Conservation (phyloP, 2,888 invertebrate genomes). For the Macrosiphum euphorbiae region DNA sequence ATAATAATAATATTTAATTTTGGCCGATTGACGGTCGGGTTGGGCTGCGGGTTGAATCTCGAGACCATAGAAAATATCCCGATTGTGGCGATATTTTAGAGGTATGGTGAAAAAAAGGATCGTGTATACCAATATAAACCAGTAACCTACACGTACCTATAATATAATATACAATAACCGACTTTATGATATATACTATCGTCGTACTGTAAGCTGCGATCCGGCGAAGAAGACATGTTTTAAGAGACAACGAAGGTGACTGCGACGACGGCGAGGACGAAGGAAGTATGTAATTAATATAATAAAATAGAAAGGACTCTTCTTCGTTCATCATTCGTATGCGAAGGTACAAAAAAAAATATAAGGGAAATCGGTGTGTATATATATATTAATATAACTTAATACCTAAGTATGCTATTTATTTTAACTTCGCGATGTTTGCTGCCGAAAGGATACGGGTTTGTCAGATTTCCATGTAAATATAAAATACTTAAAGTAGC, state of each 20-base stretch:
- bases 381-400: not conserved
- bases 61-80: not conserved
- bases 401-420: not conserved
- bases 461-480: not conserved
- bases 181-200: not conserved
- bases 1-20: not conserved
- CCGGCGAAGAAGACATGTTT: not conserved
- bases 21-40: not conserved
- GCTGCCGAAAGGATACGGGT: not conserved
- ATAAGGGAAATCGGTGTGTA: not conserved
- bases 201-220: not conserved
- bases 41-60: not conserved
- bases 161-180: not conserved
- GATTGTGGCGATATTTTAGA: not conserved
- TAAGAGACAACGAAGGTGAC: not conserved
- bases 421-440: not conserved
- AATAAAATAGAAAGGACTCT: not conserved
- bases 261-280: not conserved
- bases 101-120: not conserved
- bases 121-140: not conserved
- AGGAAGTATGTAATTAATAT: conserved; percentile 5
- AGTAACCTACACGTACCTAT: not conserved
- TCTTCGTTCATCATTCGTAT: not conserved
- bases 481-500: not conserved
- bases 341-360: not conserved